These are phyloP conservation scores for Vulpes vulpes DNA, from an alignment of 2,113 vertebrate species.

Conservation along the genomic window DNA sequence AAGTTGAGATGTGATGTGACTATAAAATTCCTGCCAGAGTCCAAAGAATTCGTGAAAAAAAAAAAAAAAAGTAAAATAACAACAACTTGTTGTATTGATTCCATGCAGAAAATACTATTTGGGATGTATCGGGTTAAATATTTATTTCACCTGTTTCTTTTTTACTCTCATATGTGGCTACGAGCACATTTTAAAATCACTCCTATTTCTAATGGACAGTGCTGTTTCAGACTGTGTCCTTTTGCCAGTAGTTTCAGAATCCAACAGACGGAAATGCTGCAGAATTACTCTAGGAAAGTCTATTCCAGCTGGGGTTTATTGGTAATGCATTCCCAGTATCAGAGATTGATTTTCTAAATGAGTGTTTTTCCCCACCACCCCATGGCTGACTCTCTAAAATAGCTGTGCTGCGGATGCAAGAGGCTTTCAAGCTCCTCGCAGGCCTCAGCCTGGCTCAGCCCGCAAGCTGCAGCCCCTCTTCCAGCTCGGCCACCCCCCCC, in stretches of 20 bases:
- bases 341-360: neutral
- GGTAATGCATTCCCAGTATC: neutral
- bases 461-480: rapidly evolving
- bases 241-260: slow-evolving; percentile 59
- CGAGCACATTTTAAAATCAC: neutral
- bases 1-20: rapidly evolving
- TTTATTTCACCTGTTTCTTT: neutral
- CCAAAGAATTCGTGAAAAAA: neutral
- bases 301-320: slow-evolving; percentile 49
- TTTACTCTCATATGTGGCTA: neutral
- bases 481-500: neutral
- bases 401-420: rapidly evolving
- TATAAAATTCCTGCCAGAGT: neutral
- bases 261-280: slow-evolving; percentile 3
- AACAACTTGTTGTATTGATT: neutral
- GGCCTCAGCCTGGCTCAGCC: neutral
- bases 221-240: neutral
- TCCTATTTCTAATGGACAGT: neutral
- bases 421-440: neutral
- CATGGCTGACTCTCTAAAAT: neutral
- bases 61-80: neutral
- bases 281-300: neutral
- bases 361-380: neutral
- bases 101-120: neutral
- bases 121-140: neutral